phyloP scores from a whole-genome alignment of 2,888 invertebrate species.

The Allophyes oxyacanthae region DNA sequence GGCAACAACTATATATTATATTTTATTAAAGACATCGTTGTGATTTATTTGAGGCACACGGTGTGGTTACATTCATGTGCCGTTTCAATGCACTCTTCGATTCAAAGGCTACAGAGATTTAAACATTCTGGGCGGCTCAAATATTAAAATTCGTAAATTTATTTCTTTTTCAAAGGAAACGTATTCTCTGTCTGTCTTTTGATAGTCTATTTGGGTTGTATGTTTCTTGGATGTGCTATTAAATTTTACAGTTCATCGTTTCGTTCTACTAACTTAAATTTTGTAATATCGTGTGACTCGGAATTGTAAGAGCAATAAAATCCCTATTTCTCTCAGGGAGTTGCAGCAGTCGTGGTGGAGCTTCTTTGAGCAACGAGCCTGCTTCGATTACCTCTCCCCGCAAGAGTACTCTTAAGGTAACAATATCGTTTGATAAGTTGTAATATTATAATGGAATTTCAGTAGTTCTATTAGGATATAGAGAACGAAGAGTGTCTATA shows the following conservation, averaged over 20 bases:
- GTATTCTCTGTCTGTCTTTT: slow-evolving; percentile 19
- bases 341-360: slow-evolving; percentile 67
- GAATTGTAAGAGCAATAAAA: too few relatives aligned
- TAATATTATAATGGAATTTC: too few relatives aligned
- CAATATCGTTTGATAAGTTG: slow-evolving; percentile 60
- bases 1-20: slow-evolving; percentile 45
- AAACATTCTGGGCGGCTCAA: slow-evolving; percentile 19
- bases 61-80: slow-evolving; percentile 24
- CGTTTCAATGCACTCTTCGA: slow-evolving; percentile 38
- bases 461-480: too few relatives aligned
- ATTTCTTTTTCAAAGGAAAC: slow-evolving; percentile 31
- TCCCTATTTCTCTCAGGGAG: slow-evolving; percentile 63
- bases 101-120: slow-evolving; percentile 34
- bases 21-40: slow-evolving; percentile 41
- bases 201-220: slow-evolving; percentile 9
- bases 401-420: slow-evolving; percentile 85
- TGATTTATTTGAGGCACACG: slow-evolving; percentile 45
- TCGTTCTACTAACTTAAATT: not conserved
- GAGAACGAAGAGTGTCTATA: too few relatives aligned
- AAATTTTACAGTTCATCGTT: slow-evolving; percentile 2
- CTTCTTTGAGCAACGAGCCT: slow-evolving; percentile 63
- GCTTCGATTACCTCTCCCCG: slow-evolving; percentile 73
- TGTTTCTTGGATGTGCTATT: slow-evolving; percentile 2
- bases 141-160: too few relatives aligned
- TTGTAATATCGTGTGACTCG: too few relatives aligned